Evolutionary conservation across 2,888 invertebrate species (phyloP), one percentile per base, ranked within the genome.

Genomic region (Papilio gigon): DNA sequence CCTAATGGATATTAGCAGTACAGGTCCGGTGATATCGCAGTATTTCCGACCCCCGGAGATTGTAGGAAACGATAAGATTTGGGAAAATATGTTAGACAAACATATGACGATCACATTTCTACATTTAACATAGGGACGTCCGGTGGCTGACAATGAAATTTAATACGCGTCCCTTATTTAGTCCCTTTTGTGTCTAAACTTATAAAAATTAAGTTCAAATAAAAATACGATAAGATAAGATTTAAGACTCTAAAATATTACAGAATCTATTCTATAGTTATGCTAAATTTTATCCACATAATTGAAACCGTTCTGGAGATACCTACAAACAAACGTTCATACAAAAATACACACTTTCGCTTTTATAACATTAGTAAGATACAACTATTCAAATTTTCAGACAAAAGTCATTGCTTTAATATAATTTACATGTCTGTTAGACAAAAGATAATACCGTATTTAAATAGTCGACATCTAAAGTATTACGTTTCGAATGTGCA

Each of bases 1-100:
- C 73, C 79, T 84, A 85, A 85, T 85, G 84, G 83, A 81, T 81
- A 83, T 81, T 81, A 82, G 80, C 80, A 80, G 80, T 80, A 82
- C 77, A 79, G 80, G 74, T 71, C 71, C 80, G 81, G 83, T 86
- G 87, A 87, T 81, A 76, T 76, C 78, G 86, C 85, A 85, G 70
- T 78, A 80, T 78, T 74, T 70, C 72, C 71, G 75, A 73, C 76
- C 74, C 72, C 72, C 25, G 44, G 20, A 5, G 20, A 64, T 50
- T 20, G 58, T 47, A 64, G 27, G 12, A 47, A 68, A 64, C 59
- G 64, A 68, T 64, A 56, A 56, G 9, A 25, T 22, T 58, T 58
- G 35, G 22, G 50, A 50, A 53, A 53, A 47, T 47, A 62, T 62
- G 20, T 44, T 47, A 22, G 33, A 47, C 20, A 47, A 47, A 47